Percentiles rank a stretch among this genome's conserved stretches.
Conservation (phyloP, 1,140 invertebrate species). For the Ladona fulva region DNA sequence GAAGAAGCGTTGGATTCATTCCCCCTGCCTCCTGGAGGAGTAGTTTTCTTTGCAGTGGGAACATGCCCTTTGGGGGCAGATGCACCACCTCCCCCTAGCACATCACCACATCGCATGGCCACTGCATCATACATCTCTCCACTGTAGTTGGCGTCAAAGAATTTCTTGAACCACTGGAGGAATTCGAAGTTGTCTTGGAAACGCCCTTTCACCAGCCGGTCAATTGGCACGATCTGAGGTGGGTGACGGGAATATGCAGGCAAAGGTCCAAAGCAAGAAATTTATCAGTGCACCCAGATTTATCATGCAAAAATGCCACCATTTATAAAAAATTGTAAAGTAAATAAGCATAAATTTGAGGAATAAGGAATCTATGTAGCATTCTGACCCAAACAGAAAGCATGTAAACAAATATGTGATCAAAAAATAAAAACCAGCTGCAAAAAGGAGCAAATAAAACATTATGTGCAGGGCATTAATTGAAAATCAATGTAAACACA, state of each 20-base stretch:
- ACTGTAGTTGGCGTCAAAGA: slow-evolving; percentile 96
- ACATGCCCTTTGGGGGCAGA: slow-evolving; percentile 45
- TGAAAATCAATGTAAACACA: no score
- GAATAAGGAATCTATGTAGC: slow-evolving; percentile 17
- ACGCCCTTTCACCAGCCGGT: slow-evolving; percentile 84
- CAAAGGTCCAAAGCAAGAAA: slow-evolving; percentile 35
- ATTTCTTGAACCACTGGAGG: slow-evolving; percentile 99
- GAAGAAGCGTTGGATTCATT: slow-evolving; percentile 29
- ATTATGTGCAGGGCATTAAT: no score
- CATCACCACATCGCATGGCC: slow-evolving; percentile 69
- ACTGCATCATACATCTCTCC: slow-evolving; percentile 87
- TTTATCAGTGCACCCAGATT: slow-evolving; percentile 30
- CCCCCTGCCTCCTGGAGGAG: not conserved
- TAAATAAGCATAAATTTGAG: slow-evolving; percentile 18
- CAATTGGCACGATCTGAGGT: slow-evolving; percentile 73
- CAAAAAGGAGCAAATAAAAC: no score
- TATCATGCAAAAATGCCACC: slow-evolving; percentile 22
- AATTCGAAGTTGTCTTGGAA: slow-evolving; percentile 99
- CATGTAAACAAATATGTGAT: no score
- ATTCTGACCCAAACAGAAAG: no score
- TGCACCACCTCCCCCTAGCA: slow-evolving; percentile 58
- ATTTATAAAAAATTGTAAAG: slow-evolving; percentile 21
- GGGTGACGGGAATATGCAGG: slow-evolving; percentile 39
- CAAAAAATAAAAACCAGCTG: no score
- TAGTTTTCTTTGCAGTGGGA: slow-evolving; percentile 31